A percentile compares a stretch with the other conserved stretches of the same genome.
phyloP scores from a whole-genome alignment of 2,797 vertebrate genomes.

The Tokudaia muenninki region DNA sequence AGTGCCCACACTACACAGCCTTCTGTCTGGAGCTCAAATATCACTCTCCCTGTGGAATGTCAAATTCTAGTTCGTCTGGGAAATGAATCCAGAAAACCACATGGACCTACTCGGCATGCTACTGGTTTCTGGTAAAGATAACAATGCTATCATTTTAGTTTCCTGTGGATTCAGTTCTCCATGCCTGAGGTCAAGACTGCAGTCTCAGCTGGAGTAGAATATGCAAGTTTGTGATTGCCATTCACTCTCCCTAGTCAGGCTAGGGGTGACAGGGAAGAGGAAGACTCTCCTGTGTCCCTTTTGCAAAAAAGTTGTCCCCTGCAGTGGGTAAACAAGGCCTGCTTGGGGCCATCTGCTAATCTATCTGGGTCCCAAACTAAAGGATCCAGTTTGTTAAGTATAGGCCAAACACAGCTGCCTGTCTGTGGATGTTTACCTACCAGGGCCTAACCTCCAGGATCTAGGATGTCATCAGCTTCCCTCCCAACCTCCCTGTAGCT shows the following conservation, averaged over 20 bases:
- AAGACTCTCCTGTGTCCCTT: neutral
- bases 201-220: neutral
- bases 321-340: too few relatives aligned
- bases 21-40: neutral
- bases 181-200: neutral
- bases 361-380: neutral
- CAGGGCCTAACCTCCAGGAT: accelerated
- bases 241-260: too few relatives aligned
- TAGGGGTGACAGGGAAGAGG: neutral
- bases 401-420: accelerated
- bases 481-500: too few relatives aligned
- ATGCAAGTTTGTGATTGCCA: neutral
- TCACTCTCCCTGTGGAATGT: neutral
- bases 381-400: neutral
- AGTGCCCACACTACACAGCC: neutral
- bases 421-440: too few relatives aligned
- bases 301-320: too few relatives aligned
- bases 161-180: neutral
- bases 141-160: neutral
- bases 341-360: too few relatives aligned
- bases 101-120: accelerated
- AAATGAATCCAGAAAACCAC: neutral
- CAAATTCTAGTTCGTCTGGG: neutral
- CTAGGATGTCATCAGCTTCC: neutral
- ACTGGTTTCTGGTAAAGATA: neutral